These are phyloP conservation scores for Lepetodrilus schrolli DNA, from an alignment of 2,888 invertebrate species.

Conservation along the genomic window DNA sequence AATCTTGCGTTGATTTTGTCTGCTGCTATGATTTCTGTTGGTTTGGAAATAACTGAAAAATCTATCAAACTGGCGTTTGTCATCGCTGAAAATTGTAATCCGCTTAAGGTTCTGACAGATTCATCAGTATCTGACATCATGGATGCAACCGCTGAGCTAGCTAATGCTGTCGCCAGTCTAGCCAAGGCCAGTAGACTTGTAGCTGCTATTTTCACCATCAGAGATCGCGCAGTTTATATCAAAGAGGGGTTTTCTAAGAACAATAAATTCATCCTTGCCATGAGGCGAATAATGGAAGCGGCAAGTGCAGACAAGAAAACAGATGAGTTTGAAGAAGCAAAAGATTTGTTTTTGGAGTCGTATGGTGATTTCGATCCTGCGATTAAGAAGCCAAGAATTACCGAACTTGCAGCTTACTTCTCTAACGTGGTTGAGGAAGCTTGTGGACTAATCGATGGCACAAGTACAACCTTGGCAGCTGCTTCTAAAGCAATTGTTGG, in stretches of 20 bases:
- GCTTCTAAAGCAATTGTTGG: background rate
- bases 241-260: background rate
- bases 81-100: slow-evolving; percentile 3
- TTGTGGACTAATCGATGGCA: background rate
- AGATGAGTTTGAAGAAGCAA: background rate
- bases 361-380: background rate
- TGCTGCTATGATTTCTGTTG: background rate
- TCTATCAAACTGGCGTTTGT: background rate
- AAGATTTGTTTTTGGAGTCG: background rate
- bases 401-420: background rate
- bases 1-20: background rate
- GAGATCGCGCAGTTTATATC: background rate
- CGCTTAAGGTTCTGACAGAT: background rate
- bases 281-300: background rate
- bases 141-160: background rate
- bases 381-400: background rate
- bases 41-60: background rate
- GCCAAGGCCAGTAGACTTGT: background rate
- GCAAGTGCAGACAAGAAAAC: background rate
- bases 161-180: background rate
- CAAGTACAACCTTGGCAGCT: background rate
- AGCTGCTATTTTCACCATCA: background rate
- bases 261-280: background rate
- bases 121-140: background rate
- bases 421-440: background rate